Evolutionary conservation across 2,888 invertebrate genomes (phyloP).

Genomic region (Adineta ricciae): DNA sequence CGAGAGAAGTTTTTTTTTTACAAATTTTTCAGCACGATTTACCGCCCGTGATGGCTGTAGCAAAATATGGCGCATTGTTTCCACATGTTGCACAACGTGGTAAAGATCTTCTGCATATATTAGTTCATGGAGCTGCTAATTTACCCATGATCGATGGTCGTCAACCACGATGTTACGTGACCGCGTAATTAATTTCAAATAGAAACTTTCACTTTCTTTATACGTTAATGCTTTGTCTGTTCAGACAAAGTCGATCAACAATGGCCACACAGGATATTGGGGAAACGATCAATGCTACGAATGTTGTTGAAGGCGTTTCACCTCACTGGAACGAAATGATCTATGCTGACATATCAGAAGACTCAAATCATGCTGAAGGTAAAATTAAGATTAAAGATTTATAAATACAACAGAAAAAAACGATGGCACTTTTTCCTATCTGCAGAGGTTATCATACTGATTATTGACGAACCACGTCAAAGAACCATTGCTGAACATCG

Average conservation of each 20-base stretch:
- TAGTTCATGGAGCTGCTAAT: slow-evolving; percentile 42
- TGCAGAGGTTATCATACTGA: slow-evolving; percentile 40
- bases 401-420: background rate
- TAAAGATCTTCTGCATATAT: slow-evolving; percentile 41
- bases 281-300: slow-evolving; percentile 30
- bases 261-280: slow-evolving; percentile 17
- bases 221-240: too few relatives aligned
- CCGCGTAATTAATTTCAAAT: slow-evolving; percentile 21
- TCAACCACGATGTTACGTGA: slow-evolving; percentile 36
- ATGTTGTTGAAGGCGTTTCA: slow-evolving; percentile 35
- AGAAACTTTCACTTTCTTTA: slow-evolving; percentile 36
- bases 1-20: too few relatives aligned
- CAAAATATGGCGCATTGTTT: slow-evolving; percentile 4
- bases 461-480: slow-evolving; percentile 40
- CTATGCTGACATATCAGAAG: slow-evolving; percentile 38
- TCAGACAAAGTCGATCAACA: background rate
- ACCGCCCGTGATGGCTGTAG: background rate
- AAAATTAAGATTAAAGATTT: background rate
- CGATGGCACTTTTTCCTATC: background rate
- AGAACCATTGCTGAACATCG: slow-evolving; percentile 41
- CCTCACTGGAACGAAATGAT: slow-evolving; percentile 45
- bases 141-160: slow-evolving; percentile 39
- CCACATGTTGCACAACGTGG: slow-evolving; percentile 41
- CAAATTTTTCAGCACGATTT: background rate
- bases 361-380: slow-evolving; percentile 40